Percentiles rank a stretch among this genome's conserved stretches.
These are phyloP conservation scores for Sylvietta virens DNA, from an alignment of 2,113 vertebrate species.

Conservation along the genomic window DNA sequence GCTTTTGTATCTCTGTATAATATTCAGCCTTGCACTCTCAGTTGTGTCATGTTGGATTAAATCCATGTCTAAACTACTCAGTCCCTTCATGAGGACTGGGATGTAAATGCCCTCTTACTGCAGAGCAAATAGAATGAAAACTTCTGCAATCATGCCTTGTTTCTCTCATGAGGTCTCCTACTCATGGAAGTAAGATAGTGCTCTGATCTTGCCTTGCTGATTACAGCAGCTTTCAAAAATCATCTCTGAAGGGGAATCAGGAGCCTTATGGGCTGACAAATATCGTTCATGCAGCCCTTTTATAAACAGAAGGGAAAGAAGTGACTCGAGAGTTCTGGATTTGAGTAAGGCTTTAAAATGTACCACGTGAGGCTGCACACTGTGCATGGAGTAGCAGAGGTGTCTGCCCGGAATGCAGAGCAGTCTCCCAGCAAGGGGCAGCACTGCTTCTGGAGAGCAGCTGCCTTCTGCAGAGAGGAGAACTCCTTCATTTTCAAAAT, in stretches of 20 bases:
- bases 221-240: background rate
- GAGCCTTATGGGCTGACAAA: background rate
- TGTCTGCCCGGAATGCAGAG: constrained; percentile 21
- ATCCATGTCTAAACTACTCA: background rate
- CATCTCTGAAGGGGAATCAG: background rate
- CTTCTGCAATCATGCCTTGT: background rate
- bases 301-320: background rate
- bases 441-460: constrained; percentile 33
- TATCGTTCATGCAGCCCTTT: background rate
- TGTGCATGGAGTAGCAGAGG: background rate
- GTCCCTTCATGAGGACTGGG: background rate
- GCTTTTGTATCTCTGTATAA: background rate
- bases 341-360: background rate
- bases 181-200: background rate
- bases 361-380: background rate
- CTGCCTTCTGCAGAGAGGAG: background rate
- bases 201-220: background rate
- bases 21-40: background rate
- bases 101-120: background rate
- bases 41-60: background rate
- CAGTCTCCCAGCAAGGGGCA: constrained; percentile 54
- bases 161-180: background rate
- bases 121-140: background rate
- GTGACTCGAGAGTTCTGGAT: background rate
- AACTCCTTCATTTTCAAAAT: background rate